A percentile compares a stretch with the other conserved stretches of the same genome.
Conservation (phyloP, 1,140 invertebrate species). For the Riptortus pedestris region DNA sequence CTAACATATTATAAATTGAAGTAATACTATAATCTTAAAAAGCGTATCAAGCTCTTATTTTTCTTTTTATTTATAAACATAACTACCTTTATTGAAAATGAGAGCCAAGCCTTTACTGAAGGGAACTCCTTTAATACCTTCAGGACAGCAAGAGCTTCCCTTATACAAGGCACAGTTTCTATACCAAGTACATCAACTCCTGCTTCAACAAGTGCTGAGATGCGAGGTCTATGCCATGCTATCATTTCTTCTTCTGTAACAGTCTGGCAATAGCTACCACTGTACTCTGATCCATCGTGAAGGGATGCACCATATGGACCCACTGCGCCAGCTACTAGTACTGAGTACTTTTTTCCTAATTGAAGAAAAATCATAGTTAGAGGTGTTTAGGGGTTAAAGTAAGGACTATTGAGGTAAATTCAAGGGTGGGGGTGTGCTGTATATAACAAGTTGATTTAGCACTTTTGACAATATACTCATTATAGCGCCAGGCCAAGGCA, state of each 20-base stretch:
- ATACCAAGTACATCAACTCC: constrained; percentile 73
- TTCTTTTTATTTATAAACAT: too few relatives aligned
- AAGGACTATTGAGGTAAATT: not conserved
- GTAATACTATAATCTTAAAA: not conserved
- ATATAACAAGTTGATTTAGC: too few relatives aligned
- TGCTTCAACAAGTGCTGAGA: constrained; percentile 60
- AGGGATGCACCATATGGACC: constrained; percentile 82
- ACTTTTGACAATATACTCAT: too few relatives aligned
- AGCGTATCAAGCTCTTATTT: too few relatives aligned
- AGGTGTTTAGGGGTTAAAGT: not conserved
- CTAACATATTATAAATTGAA: not conserved
- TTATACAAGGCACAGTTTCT: constrained; percentile 75
- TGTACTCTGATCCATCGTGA: constrained; percentile 82
- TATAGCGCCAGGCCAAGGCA: too few relatives aligned
- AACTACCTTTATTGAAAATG: constrained; percentile 68
- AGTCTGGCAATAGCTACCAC: constrained; percentile 63
- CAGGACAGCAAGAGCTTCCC: constrained; percentile 70
- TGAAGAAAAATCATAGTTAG: not conserved
- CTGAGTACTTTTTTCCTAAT: constrained; percentile 30
- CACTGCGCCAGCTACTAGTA: constrained; percentile 67
- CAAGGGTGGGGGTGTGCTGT: too few relatives aligned
- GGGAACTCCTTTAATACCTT: constrained; percentile 64
- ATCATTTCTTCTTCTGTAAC: constrained; percentile 54
- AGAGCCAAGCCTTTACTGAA: constrained; percentile 64
- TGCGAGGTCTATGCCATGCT: constrained; percentile 69